A percentile compares a stretch with the other conserved stretches of the same genome.
phyloP scores from a whole-genome alignment of 2,888 invertebrate genomes.

The Ditylenchus weischeri region DNA sequence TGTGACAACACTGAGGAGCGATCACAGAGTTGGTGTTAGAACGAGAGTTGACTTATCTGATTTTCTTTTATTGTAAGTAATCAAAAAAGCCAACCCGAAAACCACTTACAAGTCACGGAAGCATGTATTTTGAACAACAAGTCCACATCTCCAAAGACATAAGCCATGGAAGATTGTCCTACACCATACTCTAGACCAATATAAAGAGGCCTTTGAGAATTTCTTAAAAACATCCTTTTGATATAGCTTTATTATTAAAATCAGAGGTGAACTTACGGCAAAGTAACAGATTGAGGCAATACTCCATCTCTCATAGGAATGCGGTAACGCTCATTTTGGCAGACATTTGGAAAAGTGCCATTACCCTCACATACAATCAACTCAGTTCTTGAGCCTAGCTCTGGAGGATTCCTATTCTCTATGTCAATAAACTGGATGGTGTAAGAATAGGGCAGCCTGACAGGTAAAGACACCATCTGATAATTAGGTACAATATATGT shows the following conservation, averaged over 20 bases:
- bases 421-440: constrained; percentile 57
- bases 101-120: constrained; percentile 42
- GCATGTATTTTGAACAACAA: constrained; percentile 55
- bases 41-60: no score
- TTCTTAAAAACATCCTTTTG: constrained; percentile 3
- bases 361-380: constrained; percentile 44
- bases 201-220: constrained; percentile 36
- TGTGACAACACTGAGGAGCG: no score
- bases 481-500: neutral
- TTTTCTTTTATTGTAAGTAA: no score
- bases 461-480: constrained; percentile 50
- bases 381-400: constrained; percentile 25
- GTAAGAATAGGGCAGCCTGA: constrained; percentile 53
- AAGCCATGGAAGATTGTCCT: constrained; percentile 38
- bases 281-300: constrained; percentile 51
- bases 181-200: constrained; percentile 44
- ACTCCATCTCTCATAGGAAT: constrained; percentile 52
- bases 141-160: constrained; percentile 48
- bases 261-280: constrained; percentile 35
- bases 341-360: constrained; percentile 28
- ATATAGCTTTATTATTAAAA: neutral
- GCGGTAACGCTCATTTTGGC: constrained; percentile 34
- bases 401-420: constrained; percentile 45
- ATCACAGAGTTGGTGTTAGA: no score
- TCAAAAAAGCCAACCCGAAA: neutral